These are phyloP conservation scores for Tonatia bakeri DNA, from an alignment of 2,113 vertebrate species.

Conservation along the genomic window DNA sequence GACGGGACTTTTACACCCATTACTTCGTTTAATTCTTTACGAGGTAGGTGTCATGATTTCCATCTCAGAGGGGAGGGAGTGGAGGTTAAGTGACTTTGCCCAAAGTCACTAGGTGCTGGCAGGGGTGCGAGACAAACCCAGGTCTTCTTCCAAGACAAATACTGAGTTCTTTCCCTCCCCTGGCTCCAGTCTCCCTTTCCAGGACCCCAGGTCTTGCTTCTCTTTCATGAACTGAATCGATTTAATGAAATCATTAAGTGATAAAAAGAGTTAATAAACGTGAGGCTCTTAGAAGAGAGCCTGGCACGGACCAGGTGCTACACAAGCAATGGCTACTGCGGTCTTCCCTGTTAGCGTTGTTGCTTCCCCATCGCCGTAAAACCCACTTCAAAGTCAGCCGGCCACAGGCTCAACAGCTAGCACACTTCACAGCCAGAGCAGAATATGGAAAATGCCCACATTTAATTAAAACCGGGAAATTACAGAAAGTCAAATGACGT, in stretches of 20 bases:
- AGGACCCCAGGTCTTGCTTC: neutral
- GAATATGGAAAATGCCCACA: neutral
- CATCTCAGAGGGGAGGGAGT: neutral
- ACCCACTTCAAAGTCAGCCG: neutral
- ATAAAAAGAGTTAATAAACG: slow-evolving; percentile 8
- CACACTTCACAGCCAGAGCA: neutral
- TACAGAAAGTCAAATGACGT: neutral
- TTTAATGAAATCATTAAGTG: slow-evolving; percentile 27
- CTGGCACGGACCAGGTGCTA: neutral
- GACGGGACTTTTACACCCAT: neutral
- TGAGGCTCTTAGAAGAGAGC: neutral
- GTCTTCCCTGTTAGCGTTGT: neutral
- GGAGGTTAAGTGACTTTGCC: neutral
- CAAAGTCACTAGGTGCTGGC: neutral
- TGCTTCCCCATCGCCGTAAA: neutral
- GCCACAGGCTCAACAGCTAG: neutral
- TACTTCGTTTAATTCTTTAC: slow-evolving; percentile 27
- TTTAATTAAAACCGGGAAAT: neutral
- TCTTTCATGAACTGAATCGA: slow-evolving; percentile 17
- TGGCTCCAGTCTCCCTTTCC: neutral
- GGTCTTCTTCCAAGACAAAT: slow-evolving; percentile 45
- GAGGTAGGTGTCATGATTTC: neutral
- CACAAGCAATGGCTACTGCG: neutral
- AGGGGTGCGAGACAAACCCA: neutral
- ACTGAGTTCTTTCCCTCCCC: neutral